phyloP scores from a whole-genome alignment of 2,113 vertebrate species.

The Callaeas wilsoni region DNA sequence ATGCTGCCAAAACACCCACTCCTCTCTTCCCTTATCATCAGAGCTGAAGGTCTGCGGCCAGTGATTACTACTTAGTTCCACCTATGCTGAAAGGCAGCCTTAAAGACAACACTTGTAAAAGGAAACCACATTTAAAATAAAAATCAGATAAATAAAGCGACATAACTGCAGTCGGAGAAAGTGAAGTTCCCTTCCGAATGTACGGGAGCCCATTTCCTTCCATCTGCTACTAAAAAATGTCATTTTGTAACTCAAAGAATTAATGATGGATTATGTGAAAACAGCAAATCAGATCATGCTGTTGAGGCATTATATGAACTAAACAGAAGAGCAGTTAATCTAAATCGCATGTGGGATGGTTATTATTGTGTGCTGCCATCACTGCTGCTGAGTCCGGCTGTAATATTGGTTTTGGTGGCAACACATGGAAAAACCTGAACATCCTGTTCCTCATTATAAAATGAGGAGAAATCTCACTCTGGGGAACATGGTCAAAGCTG shows the following conservation, averaged over 20 bases:
- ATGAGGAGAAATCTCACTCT: background rate
- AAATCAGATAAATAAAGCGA: background rate
- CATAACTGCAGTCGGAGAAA: background rate
- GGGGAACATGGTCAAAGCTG: background rate
- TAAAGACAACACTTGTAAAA: conserved; percentile 26
- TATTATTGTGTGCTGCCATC: background rate
- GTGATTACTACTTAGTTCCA: background rate
- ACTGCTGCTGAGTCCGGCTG: background rate
- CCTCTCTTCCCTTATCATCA: background rate
- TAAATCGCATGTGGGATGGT: background rate
- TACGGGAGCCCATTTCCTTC: background rate
- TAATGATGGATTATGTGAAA: background rate
- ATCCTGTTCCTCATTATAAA: conserved; percentile 22
- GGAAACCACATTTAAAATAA: conserved; percentile 6
- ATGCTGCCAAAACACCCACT: background rate
- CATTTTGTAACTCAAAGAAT: background rate
- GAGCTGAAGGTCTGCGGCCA: background rate
- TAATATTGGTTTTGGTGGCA: background rate
- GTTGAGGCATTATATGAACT: background rate
- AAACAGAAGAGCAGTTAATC: conserved; percentile 1
- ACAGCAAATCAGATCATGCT: background rate
- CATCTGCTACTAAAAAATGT: background rate
- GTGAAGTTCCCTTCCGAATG: background rate
- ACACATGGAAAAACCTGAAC: background rate
- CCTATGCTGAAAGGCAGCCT: background rate